These are phyloP conservation scores for Arenaria interpres DNA, from an alignment of 2,113 vertebrate species.

Conservation along the genomic window DNA sequence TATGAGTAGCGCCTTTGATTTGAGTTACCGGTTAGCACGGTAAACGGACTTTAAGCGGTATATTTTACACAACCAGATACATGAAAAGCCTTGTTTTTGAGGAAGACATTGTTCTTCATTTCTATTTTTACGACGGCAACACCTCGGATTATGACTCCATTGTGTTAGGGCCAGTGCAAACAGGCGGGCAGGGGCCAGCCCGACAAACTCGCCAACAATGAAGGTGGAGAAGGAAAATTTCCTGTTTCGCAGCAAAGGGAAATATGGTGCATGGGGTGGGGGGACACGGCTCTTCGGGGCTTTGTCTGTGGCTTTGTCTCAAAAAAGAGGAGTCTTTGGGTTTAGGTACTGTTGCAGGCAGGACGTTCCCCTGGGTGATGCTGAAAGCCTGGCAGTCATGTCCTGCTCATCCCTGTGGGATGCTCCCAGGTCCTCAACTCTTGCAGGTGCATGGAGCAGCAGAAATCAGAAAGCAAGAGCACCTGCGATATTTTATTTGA, in stretches of 20 bases:
- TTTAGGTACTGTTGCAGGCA: background rate
- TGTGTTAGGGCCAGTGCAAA: background rate
- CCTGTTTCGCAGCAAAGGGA: background rate
- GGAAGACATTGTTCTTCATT: background rate
- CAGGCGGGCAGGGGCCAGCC: background rate
- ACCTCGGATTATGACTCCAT: background rate
- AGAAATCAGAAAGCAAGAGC: background rate
- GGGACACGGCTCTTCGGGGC: rapidly evolving
- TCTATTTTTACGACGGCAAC: slow-evolving; percentile 19
- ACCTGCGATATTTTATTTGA: background rate
- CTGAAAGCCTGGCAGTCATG: background rate
- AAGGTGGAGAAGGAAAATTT: slow-evolving; percentile 29
- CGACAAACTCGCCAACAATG: background rate
- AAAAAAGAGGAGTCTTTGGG: background rate
- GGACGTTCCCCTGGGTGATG: background rate
- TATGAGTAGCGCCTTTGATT: slow-evolving; percentile 25
- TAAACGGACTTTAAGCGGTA: background rate
- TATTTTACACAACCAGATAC: slow-evolving; percentile 5
- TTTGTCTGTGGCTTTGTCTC: background rate
- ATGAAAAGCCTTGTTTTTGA: slow-evolving; percentile 16
- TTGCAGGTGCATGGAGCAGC: background rate
- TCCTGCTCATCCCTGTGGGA: background rate
- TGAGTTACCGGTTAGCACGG: background rate
- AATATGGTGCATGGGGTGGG: background rate
- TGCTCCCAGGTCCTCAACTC: background rate